Percentiles rank a stretch among this genome's conserved stretches.
These are phyloP conservation scores for Charaxes varanes DNA, from an alignment of 1,140 invertebrate species.

Conservation along the genomic window DNA sequence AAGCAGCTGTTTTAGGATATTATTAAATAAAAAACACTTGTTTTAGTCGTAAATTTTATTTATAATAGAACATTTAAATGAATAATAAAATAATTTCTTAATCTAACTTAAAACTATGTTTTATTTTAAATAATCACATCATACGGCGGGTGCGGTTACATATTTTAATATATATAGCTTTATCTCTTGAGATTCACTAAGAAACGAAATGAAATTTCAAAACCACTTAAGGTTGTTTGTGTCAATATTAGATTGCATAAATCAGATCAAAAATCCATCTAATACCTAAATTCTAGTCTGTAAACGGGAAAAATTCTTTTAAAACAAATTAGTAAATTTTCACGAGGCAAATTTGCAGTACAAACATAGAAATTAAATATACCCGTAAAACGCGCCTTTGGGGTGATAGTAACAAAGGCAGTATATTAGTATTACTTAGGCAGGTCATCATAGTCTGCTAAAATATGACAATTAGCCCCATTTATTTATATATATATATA, in stretches of 20 bases:
- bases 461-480: too few relatives aligned
- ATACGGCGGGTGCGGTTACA: slow-evolving; percentile 42
- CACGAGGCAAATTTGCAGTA: too few relatives aligned
- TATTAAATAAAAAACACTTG: slow-evolving; percentile 14
- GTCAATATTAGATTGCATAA: background rate
- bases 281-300: background rate
- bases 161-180: slow-evolving; percentile 2
- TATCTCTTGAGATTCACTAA: slow-evolving; percentile 21
- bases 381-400: too few relatives aligned
- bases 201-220: background rate
- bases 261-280: background rate
- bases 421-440: too few relatives aligned
- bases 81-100: slow-evolving; percentile 62
- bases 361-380: too few relatives aligned
- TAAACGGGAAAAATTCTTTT: background rate
- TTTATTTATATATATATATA: too few relatives aligned
- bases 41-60: slow-evolving; percentile 40
- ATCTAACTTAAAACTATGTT: slow-evolving; percentile 38
- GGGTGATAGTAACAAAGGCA: too few relatives aligned
- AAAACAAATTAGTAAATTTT: too few relatives aligned
- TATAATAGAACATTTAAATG: slow-evolving; percentile 56
- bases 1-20: too few relatives aligned
- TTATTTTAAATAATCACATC: slow-evolving; percentile 53
- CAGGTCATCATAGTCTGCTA: too few relatives aligned
- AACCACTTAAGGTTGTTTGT: background rate